A percentile compares a stretch with the other conserved stretches of the same genome.
These are phyloP conservation scores for Adoxophyes honmai DNA, from an alignment of 1,140 invertebrate species.

Conservation along the genomic window DNA sequence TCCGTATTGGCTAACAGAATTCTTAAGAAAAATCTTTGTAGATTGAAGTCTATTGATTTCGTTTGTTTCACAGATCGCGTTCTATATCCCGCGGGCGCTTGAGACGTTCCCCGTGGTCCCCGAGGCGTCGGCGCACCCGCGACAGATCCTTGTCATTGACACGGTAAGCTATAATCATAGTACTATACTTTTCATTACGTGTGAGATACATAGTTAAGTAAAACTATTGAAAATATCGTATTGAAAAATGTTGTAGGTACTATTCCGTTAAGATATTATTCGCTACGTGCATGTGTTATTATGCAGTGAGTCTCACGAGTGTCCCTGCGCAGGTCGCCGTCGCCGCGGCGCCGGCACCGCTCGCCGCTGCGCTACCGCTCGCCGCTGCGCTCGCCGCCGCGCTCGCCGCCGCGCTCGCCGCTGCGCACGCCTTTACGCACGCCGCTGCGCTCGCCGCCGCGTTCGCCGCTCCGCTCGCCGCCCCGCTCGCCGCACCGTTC, in stretches of 20 bases:
- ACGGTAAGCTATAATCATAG: constrained; percentile 35
- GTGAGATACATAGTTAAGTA: too few relatives aligned
- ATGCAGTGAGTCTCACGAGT: too few relatives aligned
- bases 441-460: constrained; percentile 30
- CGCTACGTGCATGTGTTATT: too few relatives aligned
- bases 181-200: background rate
- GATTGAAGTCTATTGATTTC: background rate
- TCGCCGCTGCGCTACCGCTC: constrained; percentile 31
- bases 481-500: constrained; percentile 32
- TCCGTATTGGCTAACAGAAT: too few relatives aligned
- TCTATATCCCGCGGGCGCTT: constrained; percentile 63
- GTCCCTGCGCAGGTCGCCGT: constrained; percentile 45
- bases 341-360: constrained; percentile 52
- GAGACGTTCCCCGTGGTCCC: constrained; percentile 64
- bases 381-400: constrained; percentile 30
- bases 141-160: constrained; percentile 61
- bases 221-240: too few relatives aligned
- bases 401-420: constrained; percentile 2
- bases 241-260: too few relatives aligned
- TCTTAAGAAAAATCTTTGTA: too few relatives aligned
- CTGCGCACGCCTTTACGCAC: constrained; percentile 34
- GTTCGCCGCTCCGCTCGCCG: constrained; percentile 29
- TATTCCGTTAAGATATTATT: too few relatives aligned
- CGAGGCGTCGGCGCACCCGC: constrained; percentile 55
- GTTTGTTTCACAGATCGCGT: constrained; percentile 46